These are phyloP conservation scores for Lateolabrax maculatus DNA, from an alignment of 2,797 vertebrate species.

Conservation along the genomic window DNA sequence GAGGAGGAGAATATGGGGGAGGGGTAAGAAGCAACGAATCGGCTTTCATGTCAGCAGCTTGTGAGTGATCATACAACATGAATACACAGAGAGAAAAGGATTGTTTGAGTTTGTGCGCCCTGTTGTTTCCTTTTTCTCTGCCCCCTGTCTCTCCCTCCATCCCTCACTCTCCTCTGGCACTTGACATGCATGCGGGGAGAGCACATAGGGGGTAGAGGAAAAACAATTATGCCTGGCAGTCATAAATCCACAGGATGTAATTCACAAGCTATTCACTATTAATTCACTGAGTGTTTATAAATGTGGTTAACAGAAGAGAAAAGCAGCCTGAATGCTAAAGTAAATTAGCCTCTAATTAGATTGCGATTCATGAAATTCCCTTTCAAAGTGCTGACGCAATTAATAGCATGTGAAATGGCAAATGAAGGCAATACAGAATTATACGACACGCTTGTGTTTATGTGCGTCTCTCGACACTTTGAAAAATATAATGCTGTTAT, in stretches of 20 bases:
- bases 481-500: slow-evolving; percentile 72
- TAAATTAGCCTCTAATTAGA: slow-evolving; percentile 86
- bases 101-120: slow-evolving; percentile 65
- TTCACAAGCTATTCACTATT: slow-evolving; percentile 77
- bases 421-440: slow-evolving; percentile 80
- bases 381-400: slow-evolving; percentile 83
- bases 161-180: slow-evolving; percentile 51
- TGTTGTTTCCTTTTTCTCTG: slow-evolving; percentile 52
- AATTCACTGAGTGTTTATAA: slow-evolving; percentile 84
- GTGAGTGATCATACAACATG: slow-evolving; percentile 65
- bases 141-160: slow-evolving; percentile 44
- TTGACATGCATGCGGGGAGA: slow-evolving; percentile 59
- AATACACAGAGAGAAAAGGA: slow-evolving; percentile 57
- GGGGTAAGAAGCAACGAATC: slow-evolving; percentile 37
- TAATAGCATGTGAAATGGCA: slow-evolving; percentile 86
- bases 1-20: slow-evolving; percentile 43
- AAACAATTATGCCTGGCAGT: slow-evolving; percentile 79
- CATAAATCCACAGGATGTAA: slow-evolving; percentile 83
- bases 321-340: slow-evolving; percentile 63
- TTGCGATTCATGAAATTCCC: slow-evolving; percentile 81
- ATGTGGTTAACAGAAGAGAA: slow-evolving; percentile 80
- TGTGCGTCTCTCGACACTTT: slow-evolving; percentile 60
- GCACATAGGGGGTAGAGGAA: slow-evolving; percentile 56
- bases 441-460: slow-evolving; percentile 64
- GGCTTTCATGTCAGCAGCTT: slow-evolving; percentile 64